Percentiles rank a stretch among this genome's conserved stretches.
These are phyloP conservation scores for Phataginus tetradactyla DNA, from an alignment of 2,797 vertebrate species.

Conservation along the genomic window DNA sequence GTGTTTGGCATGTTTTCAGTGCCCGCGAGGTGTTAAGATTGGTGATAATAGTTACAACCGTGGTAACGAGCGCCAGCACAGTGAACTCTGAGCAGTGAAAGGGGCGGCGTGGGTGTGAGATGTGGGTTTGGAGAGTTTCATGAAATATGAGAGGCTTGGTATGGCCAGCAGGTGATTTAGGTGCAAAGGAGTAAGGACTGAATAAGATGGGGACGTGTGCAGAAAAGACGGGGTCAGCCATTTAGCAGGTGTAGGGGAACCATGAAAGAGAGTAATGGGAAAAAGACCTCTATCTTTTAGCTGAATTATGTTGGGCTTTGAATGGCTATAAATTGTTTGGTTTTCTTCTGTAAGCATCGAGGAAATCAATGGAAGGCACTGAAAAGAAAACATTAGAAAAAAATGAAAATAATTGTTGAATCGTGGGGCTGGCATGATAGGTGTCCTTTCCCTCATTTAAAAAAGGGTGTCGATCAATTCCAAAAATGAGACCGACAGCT, in stretches of 20 bases:
- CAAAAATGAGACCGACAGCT: not conserved
- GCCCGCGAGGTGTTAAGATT: not conserved
- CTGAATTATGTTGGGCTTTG: not conserved
- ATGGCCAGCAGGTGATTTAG: not conserved
- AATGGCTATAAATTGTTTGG: not conserved
- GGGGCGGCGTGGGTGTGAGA: not conserved
- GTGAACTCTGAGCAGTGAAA: not conserved
- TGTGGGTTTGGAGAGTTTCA: not conserved
- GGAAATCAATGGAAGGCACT: not conserved
- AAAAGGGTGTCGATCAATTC: not conserved
- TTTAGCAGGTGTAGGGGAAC: not conserved
- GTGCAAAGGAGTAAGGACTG: not conserved
- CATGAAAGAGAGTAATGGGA: no score
- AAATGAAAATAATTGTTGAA: not conserved
- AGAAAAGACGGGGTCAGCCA: not conserved
- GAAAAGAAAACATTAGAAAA: not conserved
- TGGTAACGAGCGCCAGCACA: not conserved
- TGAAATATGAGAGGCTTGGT: not conserved
- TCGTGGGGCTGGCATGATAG: not conserved
- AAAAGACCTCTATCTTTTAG: no score
- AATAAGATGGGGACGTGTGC: not conserved
- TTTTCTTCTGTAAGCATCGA: not conserved
- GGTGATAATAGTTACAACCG: no score
- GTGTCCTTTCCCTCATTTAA: not conserved
- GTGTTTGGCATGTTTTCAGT: not conserved